phyloP scores from a whole-genome alignment of 2,113 vertebrate genomes.

The Noctilio leporinus region DNA sequence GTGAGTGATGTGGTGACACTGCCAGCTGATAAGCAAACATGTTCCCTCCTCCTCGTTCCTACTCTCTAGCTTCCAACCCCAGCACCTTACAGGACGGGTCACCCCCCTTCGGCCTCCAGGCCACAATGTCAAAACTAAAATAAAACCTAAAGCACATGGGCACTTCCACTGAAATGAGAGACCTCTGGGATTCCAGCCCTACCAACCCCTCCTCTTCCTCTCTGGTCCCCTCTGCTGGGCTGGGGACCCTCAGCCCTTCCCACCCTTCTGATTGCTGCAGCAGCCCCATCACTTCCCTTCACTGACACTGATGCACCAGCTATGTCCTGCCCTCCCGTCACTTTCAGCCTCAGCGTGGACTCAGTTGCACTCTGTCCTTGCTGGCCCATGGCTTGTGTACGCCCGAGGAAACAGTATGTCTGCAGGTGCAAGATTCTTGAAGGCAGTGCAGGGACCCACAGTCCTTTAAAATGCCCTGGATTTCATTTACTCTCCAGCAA shows the following conservation, averaged over 20 bases:
- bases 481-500: not conserved
- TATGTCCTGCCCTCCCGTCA: not conserved
- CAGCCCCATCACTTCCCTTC: not conserved
- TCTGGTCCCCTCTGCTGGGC: not conserved
- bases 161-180: not conserved
- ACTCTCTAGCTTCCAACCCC: not conserved
- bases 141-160: not conserved
- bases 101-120: not conserved
- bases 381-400: accelerated
- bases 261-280: not conserved
- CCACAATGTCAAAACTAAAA: not conserved
- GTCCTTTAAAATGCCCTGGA: not conserved
- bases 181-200: not conserved
- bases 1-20: not conserved
- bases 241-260: not conserved
- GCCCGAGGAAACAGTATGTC: not conserved
- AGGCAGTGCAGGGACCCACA: not conserved
- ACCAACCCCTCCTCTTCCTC: not conserved
- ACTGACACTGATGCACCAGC: not conserved
- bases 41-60: not conserved
- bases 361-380: not conserved
- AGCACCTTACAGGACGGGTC: not conserved
- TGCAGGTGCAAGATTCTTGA: not conserved
- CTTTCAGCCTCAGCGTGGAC: not conserved
- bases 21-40: not conserved